phyloP scores from a whole-genome alignment of 2,113 vertebrate species.

The Rhinogobius similis region DNA sequence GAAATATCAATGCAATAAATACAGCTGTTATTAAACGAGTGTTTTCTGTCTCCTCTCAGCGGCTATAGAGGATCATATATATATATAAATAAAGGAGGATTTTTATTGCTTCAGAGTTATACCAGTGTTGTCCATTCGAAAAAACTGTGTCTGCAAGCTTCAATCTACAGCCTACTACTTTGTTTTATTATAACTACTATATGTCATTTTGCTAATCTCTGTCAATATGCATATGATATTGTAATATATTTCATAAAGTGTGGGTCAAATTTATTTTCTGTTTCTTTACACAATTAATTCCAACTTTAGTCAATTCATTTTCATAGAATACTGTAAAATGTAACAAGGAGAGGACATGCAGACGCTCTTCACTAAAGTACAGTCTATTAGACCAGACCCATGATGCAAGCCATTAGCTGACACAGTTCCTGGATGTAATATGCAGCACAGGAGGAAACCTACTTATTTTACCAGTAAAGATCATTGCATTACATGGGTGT shows the following conservation, averaged over 20 bases:
- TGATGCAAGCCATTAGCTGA: neutral
- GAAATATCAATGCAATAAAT: conserved; percentile 23
- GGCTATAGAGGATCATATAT: conserved; percentile 17
- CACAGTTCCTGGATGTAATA: neutral
- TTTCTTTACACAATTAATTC: neutral
- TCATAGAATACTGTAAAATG: neutral
- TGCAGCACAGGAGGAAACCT: neutral
- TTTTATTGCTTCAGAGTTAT: conserved; percentile 10
- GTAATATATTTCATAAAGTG: too few relatives aligned
- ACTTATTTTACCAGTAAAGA: neutral
- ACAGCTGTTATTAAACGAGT: conserved; percentile 2
- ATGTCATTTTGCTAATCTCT: too few relatives aligned
- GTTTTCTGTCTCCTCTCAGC: conserved; percentile 7
- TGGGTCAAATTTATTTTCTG: too few relatives aligned
- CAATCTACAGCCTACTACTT: neutral
- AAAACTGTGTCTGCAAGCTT: neutral
- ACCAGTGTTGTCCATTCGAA: neutral
- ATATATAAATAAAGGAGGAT: conserved; percentile 2
- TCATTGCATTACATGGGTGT: conserved; percentile 8
- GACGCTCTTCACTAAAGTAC: neutral
- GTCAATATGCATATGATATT: too few relatives aligned
- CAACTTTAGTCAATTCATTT: neutral
- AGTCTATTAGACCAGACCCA: neutral
- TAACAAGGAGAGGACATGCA: neutral
- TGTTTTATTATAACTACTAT: neutral